Evolutionary conservation across 2,888 invertebrate species (phyloP).

Genomic region (Eristalinus aeneus): DNA sequence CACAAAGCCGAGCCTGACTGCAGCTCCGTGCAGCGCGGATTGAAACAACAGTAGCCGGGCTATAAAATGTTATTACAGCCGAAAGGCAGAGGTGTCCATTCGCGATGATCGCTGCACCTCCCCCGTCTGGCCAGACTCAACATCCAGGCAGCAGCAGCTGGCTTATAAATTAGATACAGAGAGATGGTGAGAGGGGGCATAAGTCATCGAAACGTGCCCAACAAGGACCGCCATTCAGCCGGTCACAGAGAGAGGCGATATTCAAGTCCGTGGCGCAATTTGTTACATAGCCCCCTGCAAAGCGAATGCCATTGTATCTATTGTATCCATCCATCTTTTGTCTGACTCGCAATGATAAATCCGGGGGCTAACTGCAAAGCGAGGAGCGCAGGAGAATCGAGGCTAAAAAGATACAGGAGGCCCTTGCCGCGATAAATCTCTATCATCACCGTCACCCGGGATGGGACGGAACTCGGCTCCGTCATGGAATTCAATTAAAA

Average conservation of each 20-base stretch:
- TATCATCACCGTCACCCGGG: constrained; percentile 28
- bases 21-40: constrained; percentile 2
- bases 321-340: constrained; percentile 54
- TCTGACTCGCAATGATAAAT: constrained; percentile 56
- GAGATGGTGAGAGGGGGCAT: constrained; percentile 1
- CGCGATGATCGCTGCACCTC: constrained; percentile 34
- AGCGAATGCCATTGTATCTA: constrained; percentile 24
- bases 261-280: constrained; percentile 54
- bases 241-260: constrained; percentile 34
- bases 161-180: constrained; percentile 48
- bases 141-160: constrained; percentile 1
- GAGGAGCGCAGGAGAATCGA: not conserved
- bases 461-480: constrained; percentile 34
- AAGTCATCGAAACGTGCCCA: constrained; percentile 20
- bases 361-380: constrained; percentile 53
- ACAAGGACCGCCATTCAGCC: constrained; percentile 38
- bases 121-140: not conserved
- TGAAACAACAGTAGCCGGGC: constrained; percentile 55
- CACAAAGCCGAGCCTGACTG: constrained; percentile 32
- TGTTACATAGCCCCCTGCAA: constrained; percentile 10
- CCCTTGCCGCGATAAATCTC: constrained; percentile 28
- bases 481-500: constrained; percentile 56
- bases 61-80: constrained; percentile 70
- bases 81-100: constrained; percentile 67
- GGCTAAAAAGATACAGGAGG: not conserved